Evolutionary conservation across 2,113 vertebrate genomes (phyloP), one percentile per base, ranked within the genome.

Genomic region (Sardina pilchardus): DNA sequence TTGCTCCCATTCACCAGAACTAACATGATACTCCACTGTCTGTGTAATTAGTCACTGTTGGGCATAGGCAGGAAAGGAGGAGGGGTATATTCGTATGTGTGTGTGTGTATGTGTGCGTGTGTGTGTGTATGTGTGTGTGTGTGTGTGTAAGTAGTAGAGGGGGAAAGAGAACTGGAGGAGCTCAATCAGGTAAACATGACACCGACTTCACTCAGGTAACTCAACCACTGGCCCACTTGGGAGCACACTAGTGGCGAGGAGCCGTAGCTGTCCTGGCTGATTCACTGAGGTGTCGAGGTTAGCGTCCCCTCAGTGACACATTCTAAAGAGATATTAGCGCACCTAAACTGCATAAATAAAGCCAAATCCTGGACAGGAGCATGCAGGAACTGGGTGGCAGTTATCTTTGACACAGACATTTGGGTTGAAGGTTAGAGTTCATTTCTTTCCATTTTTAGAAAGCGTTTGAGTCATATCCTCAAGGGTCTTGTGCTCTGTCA

Each of bases 11-110:
- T 34, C 67, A 30, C 30, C 67, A 17, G 12, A 75, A 16, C 8
- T 75, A 75, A 75, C 30, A 17, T 75, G 67, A 75, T 75, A 75
- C 67, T 34, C 67, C 30, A 75, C 67, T 36, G 67, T 75, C 67
- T 75, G 4, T 16, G 30, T 75, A 75, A 75, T 75, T 75, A 75
- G 67, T 9, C 26, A 75, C 67, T 36, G 67, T 17, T 14, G 67
- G 10, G 63, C 26, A 71, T 6, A 26, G 14, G 21, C 26, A 75
- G 26, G 67, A 4, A 75, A 34, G 30, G 7, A 12, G 63, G 63
- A 30, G 26, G 63, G n/a, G 63, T 39, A 4, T 39, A 4, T 39
- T 1, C 4, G 39, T 39, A 4, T 39, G 39, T 39, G 39, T 39
- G 39, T 39, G 39, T 39, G 39, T 39, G 39, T 39, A 4, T 39